Percentiles rank a stretch among this genome's conserved stretches.
Evolutionary conservation across 2,888 invertebrate genomes (phyloP).

Genomic region (Kuschelorhynchus macadamiae): DNA sequence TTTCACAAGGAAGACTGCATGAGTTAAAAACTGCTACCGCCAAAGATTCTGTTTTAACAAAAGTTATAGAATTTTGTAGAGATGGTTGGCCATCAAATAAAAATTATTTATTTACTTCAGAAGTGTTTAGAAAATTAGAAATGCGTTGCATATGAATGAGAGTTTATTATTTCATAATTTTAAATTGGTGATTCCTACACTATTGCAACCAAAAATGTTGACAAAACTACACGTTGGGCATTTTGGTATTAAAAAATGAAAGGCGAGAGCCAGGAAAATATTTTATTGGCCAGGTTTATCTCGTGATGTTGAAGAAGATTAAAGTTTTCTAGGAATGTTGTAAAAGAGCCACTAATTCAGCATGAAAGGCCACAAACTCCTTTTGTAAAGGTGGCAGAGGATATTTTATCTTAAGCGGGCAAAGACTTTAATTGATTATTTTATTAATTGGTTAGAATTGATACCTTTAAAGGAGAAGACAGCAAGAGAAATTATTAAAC

Average conservation of each 20-base stretch:
- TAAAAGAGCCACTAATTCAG: not conserved
- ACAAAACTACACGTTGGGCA: not conserved
- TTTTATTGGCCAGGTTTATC: not conserved
- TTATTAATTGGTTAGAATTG: constrained; percentile 42
- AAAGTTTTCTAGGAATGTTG: not conserved
- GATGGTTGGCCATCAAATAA: not conserved
- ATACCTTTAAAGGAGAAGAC: constrained; percentile 16
- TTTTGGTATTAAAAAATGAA: not conserved
- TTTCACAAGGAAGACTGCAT: too few relatives aligned
- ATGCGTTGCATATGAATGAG: not conserved
- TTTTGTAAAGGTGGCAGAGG: constrained; percentile 42
- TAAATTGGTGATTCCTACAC: not conserved
- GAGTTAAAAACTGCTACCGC: not conserved
- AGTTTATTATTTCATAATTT: not conserved
- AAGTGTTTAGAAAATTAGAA: not conserved
- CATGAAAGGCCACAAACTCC: not conserved
- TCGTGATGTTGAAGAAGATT: not conserved
- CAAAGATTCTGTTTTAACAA: not conserved
- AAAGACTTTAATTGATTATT: constrained; percentile 47
- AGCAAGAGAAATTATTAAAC: constrained; percentile 21
- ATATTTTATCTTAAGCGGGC: constrained; percentile 38
- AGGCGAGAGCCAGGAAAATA: not conserved
- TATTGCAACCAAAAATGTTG: not conserved
- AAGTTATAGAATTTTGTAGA: not conserved
- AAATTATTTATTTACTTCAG: too few relatives aligned